phyloP scores from a whole-genome alignment of 2,888 invertebrate genomes.

The Philereme transversata region DNA sequence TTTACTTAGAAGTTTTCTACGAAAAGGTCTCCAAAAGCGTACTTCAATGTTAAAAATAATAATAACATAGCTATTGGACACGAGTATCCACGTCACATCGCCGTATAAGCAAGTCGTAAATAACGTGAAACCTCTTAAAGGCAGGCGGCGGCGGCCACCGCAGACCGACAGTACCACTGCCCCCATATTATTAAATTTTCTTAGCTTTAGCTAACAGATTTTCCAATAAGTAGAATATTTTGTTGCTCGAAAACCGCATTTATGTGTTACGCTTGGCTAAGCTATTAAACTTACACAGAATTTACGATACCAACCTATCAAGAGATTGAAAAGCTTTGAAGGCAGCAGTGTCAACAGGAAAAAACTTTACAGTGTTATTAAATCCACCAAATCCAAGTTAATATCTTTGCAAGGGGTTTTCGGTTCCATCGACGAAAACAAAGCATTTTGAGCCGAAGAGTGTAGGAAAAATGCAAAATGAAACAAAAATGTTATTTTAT shows the following conservation, averaged over 20 bases:
- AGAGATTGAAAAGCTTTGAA: constrained; percentile 2
- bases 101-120: constrained; percentile 45
- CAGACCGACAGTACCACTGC: constrained; percentile 45
- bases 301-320: constrained; percentile 1
- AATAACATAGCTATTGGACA: constrained; percentile 17
- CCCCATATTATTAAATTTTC: constrained; percentile 62
- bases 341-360: background rate
- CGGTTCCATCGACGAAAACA: constrained; percentile 3
- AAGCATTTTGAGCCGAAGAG: constrained; percentile 6
- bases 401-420: background rate
- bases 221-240: constrained; percentile 62
- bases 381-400: constrained; percentile 3
- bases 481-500: constrained; percentile 22
- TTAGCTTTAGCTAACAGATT: constrained; percentile 50
- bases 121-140: constrained; percentile 49
- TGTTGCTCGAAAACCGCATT: constrained; percentile 42
- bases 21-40: background rate
- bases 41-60: constrained; percentile 18
- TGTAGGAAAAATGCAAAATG: constrained; percentile 11
- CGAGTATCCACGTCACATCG: constrained; percentile 40
- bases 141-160: constrained; percentile 51
- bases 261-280: constrained; percentile 28
- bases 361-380: background rate
- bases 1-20: background rate
- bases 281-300: constrained; percentile 16